phyloP scores from a whole-genome alignment of 2,797 vertebrate species.

The Acomys russatus region DNA sequence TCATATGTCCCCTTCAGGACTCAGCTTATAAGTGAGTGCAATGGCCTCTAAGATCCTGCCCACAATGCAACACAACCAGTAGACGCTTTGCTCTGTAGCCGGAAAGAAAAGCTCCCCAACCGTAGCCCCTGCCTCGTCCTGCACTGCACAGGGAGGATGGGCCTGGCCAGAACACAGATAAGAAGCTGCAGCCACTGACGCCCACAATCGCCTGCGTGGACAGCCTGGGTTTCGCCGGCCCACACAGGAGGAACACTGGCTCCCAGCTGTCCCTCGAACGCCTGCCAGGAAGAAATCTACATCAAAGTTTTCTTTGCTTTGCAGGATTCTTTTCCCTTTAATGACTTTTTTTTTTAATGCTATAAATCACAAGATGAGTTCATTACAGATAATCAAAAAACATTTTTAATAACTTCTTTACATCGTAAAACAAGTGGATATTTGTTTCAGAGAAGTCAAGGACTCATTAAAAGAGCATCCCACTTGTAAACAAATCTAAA shows the following conservation, averaged over 20 bases:
- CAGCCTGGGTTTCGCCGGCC: neutral
- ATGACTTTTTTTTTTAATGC: conserved; percentile 55
- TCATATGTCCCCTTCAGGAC: neutral
- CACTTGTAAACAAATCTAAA: conserved; percentile 61
- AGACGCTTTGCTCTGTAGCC: neutral
- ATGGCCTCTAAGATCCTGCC: conserved; percentile 10
- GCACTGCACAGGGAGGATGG: neutral
- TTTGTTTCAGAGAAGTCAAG: conserved; percentile 36
- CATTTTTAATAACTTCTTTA: conserved; percentile 65
- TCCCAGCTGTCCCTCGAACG: conserved; percentile 56
- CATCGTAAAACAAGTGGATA: conserved; percentile 44
- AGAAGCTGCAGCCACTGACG: neutral
- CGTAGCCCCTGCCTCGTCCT: neutral
- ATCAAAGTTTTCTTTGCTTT: conserved; percentile 55
- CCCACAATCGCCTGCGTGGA: neutral
- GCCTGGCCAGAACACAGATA: neutral
- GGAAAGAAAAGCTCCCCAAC: neutral
- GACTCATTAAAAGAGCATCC: conserved; percentile 45
- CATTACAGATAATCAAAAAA: conserved; percentile 62
- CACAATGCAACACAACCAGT: neutral
- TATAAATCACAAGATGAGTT: conserved; percentile 68
- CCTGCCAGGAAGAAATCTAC: conserved; percentile 67
- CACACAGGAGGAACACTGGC: conserved; percentile 3
- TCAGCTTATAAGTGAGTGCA: neutral
- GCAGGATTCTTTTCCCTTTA: conserved; percentile 57